Percentiles rank a stretch among this genome's conserved stretches.
phyloP scores from a whole-genome alignment of 2,797 vertebrate species.

The Sebastes kiyomatsui region DNA sequence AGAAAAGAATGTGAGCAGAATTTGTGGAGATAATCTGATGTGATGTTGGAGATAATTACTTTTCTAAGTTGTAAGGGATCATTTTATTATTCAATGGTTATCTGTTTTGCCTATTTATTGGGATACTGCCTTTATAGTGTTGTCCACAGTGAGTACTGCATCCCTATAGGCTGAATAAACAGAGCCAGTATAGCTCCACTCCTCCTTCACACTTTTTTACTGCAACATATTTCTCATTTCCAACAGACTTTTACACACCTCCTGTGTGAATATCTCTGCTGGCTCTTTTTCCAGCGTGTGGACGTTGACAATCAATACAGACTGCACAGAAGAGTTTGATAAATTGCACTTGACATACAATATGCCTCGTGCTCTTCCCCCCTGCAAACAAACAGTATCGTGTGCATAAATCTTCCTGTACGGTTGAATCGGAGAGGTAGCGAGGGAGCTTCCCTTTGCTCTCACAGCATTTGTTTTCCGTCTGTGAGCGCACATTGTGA shows the following conservation, averaged over 20 bases:
- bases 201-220: neutral
- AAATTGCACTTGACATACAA: conserved; percentile 69
- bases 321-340: conserved; percentile 67
- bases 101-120: neutral
- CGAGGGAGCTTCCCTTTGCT: conserved; percentile 63
- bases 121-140: neutral
- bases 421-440: conserved; percentile 57
- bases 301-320: conserved; percentile 67
- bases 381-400: conserved; percentile 73
- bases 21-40: conserved; percentile 13
- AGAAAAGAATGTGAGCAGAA: neutral
- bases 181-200: neutral
- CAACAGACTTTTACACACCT: conserved; percentile 10
- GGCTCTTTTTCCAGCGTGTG: conserved; percentile 27
- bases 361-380: conserved; percentile 57
- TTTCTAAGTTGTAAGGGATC: neutral
- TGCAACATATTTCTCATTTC: conserved; percentile 31
- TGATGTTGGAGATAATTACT: conserved; percentile 10
- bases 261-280: conserved; percentile 29
- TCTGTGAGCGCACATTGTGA: conserved; percentile 32
- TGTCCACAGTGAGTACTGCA: neutral
- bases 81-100: neutral
- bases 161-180: neutral
- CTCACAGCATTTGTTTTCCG: conserved; percentile 65
- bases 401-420: conserved; percentile 74